Percentiles rank a stretch among this genome's conserved stretches.
phyloP scores from a whole-genome alignment of 2,888 invertebrate species.

The Exocentrus adspersus region DNA sequence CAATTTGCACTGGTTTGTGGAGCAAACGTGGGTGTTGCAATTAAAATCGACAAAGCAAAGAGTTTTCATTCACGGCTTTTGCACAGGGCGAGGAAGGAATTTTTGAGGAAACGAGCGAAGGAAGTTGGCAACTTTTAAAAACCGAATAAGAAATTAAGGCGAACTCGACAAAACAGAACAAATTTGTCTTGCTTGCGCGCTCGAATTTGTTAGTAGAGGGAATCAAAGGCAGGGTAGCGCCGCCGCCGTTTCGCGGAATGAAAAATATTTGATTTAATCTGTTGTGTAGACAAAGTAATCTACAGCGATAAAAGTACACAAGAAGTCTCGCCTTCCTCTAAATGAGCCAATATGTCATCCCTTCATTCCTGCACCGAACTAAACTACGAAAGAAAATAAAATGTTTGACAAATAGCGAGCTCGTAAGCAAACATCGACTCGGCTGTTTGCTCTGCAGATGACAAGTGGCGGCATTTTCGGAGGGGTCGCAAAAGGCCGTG shows the following conservation, averaged over 20 bases:
- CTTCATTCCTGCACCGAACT: slow-evolving; percentile 49
- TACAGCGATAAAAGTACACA: slow-evolving; percentile 63
- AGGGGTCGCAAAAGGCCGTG: slow-evolving; percentile 46
- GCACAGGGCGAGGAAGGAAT: too few relatives aligned
- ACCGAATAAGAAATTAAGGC: background rate
- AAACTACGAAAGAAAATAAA: slow-evolving; percentile 62
- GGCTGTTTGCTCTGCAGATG: slow-evolving; percentile 61
- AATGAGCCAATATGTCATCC: slow-evolving; percentile 61
- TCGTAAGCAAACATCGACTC: slow-evolving; percentile 62
- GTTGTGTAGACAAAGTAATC: slow-evolving; percentile 64
- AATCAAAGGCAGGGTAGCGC: slow-evolving; percentile 37
- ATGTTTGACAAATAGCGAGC: slow-evolving; percentile 63
- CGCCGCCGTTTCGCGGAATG: slow-evolving; percentile 50
- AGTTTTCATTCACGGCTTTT: too few relatives aligned
- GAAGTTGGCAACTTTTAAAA: slow-evolving; percentile 8
- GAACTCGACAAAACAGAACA: slow-evolving; percentile 10
- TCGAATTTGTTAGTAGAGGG: slow-evolving; percentile 39
- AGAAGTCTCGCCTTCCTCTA: slow-evolving; percentile 60
- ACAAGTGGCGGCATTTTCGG: slow-evolving; percentile 58
- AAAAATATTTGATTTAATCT: slow-evolving; percentile 65
- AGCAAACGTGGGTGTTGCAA: too few relatives aligned
- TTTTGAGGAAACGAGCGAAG: background rate
- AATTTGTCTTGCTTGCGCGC: slow-evolving; percentile 28
- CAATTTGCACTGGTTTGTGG: too few relatives aligned
- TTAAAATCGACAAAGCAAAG: too few relatives aligned